Percentiles rank a stretch among this genome's conserved stretches.
Conservation (phyloP, 2,797 vertebrate species). For the Onychomys torridus region DNA sequence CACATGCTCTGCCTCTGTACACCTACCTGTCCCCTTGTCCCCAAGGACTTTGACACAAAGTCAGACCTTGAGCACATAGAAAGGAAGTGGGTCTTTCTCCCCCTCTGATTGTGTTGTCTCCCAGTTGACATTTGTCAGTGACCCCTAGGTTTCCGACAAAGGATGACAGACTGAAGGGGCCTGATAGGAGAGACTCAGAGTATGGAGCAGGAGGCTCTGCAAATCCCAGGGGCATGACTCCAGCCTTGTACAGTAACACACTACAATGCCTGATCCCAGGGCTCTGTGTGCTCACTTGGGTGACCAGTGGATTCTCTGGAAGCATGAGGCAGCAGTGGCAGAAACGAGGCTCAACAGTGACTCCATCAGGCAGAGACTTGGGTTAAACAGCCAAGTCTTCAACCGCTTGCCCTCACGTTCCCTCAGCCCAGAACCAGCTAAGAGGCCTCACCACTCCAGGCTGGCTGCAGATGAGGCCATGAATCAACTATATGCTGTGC, state of each 20-base stretch:
- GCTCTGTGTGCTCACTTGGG: too few relatives aligned
- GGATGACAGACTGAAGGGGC: neutral
- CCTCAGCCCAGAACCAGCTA: neutral
- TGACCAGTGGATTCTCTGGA: neutral
- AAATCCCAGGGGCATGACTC: neutral
- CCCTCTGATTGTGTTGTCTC: neutral
- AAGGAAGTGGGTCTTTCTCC: neutral
- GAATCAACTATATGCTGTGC: neutral
- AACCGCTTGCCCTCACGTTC: neutral
- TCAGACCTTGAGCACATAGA: too few relatives aligned
- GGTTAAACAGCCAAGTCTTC: neutral
- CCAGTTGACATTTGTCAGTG: neutral
- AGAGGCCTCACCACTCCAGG: neutral
- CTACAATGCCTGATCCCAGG: neutral
- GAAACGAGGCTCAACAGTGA: neutral
- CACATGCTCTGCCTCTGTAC: fast-evolving
- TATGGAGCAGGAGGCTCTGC: neutral
- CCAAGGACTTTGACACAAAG: neutral
- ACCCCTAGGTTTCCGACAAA: neutral
- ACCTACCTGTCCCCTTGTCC: fast-evolving
- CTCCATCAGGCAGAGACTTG: neutral
- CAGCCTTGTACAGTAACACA: too few relatives aligned
- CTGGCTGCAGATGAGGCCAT: neutral
- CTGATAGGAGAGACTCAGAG: too few relatives aligned
- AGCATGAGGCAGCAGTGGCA: neutral